phyloP scores from a whole-genome alignment of 2,113 vertebrate genomes.

The Actinemys pallida region DNA sequence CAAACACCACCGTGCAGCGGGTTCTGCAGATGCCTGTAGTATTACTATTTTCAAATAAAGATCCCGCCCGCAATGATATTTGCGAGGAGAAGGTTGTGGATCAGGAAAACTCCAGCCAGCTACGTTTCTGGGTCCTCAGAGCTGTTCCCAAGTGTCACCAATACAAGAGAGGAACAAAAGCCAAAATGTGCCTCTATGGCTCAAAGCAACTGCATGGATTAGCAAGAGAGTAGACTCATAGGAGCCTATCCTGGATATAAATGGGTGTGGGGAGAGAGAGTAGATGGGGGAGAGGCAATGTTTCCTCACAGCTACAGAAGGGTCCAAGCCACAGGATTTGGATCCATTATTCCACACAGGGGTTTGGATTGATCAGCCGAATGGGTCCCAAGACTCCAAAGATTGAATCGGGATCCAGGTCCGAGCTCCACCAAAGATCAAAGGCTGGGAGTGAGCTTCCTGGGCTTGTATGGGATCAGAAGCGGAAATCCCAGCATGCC shows the following conservation, averaged over 20 bases:
- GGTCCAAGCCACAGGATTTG: background rate
- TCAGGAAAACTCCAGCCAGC: background rate
- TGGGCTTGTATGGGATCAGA: no score
- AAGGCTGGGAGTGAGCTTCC: background rate
- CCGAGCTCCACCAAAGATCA: background rate
- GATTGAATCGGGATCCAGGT: background rate
- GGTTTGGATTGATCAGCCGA: background rate
- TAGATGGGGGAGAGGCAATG: no score
- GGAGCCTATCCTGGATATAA: background rate
- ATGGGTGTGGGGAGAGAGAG: no score
- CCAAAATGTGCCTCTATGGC: background rate
- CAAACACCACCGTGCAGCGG: background rate
- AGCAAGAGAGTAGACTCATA: background rate
- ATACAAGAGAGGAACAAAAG: background rate
- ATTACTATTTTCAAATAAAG: background rate
- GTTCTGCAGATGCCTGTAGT: background rate
- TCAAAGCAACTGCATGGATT: background rate
- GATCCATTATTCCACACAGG: background rate
- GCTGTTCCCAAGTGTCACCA: background rate
- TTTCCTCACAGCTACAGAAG: background rate
- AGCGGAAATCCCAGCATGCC: no score
- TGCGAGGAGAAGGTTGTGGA: background rate
- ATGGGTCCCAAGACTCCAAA: background rate
- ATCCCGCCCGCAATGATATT: background rate
- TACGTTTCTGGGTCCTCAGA: background rate